Evolutionary conservation across 2,888 invertebrate species (phyloP).

Genomic region (Dione juno): DNA sequence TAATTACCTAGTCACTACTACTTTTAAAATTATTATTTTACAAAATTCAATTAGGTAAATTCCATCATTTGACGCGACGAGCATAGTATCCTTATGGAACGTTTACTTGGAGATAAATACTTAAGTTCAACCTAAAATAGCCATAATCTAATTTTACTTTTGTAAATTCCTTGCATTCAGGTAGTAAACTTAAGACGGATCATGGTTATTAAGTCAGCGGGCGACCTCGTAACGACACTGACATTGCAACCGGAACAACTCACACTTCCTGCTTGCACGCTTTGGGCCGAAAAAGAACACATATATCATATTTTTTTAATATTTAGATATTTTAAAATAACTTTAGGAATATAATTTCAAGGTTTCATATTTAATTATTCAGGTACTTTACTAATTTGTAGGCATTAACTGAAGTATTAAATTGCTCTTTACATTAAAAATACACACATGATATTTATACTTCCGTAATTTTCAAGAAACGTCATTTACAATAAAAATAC

Average conservation of each 20-base stretch:
- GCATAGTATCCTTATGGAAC: neutral
- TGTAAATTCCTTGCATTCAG: constrained; percentile 6
- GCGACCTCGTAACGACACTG: constrained; percentile 70
- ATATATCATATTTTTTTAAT: neutral
- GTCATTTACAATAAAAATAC: neutral
- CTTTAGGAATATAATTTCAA: neutral
- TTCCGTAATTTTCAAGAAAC: neutral
- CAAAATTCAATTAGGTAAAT: too few species aligned
- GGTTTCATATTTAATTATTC: neutral
- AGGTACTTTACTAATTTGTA: constrained; percentile 1
- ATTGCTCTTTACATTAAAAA: constrained; percentile 3
- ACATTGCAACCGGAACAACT: constrained; percentile 73
- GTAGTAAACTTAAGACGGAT: constrained; percentile 33
- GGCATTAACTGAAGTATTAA: neutral
- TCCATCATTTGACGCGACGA: neutral
- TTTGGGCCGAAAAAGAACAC: constrained; percentile 24
- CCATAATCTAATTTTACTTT: neutral
- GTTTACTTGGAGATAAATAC: neutral
- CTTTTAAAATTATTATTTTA: too few species aligned
- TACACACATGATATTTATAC: neutral
- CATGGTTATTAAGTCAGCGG: constrained; percentile 57
- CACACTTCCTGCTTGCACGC: constrained; percentile 61
- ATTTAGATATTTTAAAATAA: constrained; percentile 1
- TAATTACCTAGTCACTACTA: too few species aligned
- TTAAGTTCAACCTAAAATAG: neutral